These are phyloP conservation scores for Ondatra zibethicus DNA, from an alignment of 2,113 vertebrate species.

Conservation along the genomic window DNA sequence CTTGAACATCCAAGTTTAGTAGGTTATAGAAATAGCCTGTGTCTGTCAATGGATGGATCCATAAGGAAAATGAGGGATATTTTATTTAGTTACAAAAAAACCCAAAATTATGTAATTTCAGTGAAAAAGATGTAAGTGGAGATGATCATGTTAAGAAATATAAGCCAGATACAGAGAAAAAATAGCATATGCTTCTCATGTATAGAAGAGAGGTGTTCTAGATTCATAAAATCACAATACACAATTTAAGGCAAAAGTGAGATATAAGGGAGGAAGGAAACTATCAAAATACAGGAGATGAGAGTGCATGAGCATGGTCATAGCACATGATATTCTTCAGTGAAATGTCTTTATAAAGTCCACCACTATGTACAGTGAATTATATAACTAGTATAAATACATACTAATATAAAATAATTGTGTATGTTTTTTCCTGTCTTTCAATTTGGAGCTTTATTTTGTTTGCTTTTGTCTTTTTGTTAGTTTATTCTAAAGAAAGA, in stretches of 20 bases:
- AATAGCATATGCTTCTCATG: background rate
- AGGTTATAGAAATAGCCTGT: background rate
- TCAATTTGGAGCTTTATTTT: background rate
- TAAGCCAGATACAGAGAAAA: background rate
- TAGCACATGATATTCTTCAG: background rate
- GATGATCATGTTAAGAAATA: background rate
- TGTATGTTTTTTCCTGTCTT: too few species aligned
- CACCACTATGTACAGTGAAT: background rate
- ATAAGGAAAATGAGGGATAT: background rate
- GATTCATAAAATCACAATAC: background rate
- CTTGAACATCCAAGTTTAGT: background rate
- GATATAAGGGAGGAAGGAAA: background rate
- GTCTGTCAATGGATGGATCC: too few species aligned
- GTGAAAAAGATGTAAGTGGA: background rate
- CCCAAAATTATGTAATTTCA: background rate
- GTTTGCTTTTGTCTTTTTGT: background rate
- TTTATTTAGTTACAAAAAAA: background rate
- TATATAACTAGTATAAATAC: too few species aligned
- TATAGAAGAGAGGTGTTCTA: too few species aligned
- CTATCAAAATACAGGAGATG: background rate
- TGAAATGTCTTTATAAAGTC: background rate
- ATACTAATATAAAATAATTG: background rate
- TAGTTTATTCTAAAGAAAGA: background rate
- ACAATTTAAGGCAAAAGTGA: background rate
- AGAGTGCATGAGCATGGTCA: background rate